phyloP scores from a whole-genome alignment of 2,113 vertebrate genomes.

The Epinephelus lanceolatus region DNA sequence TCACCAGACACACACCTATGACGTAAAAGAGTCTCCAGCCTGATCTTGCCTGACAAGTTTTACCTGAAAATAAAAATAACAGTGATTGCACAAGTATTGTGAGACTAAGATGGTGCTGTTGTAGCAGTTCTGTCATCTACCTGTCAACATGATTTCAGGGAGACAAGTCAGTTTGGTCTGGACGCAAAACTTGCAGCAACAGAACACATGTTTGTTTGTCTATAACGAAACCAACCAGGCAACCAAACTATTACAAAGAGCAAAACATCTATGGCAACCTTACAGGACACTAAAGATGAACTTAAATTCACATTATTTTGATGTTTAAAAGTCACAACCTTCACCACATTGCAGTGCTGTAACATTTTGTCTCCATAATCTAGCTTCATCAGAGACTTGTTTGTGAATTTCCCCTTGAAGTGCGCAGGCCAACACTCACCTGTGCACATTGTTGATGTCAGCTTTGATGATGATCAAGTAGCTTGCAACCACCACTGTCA shows the following conservation, averaged over 20 bases:
- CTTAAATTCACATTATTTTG: background rate
- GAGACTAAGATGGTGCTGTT: background rate
- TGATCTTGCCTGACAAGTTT: constrained; percentile 54
- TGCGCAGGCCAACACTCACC: constrained; percentile 53
- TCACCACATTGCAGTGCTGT: background rate
- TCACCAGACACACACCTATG: background rate
- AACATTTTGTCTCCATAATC: background rate
- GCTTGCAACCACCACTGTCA: constrained; percentile 74
- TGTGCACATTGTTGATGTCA: constrained; percentile 81
- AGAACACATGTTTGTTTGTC: background rate
- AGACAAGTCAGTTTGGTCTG: constrained; percentile 20
- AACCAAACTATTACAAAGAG: background rate
- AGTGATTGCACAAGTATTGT: background rate
- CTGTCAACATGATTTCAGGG: background rate
- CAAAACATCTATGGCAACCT: too few species aligned
- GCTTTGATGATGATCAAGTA: constrained; percentile 80
- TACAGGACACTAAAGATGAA: background rate
- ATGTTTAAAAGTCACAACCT: background rate
- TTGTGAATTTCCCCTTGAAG: background rate
- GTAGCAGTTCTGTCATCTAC: background rate
- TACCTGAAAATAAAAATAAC: constrained; percentile 21
- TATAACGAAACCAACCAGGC: background rate
- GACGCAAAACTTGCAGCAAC: background rate
- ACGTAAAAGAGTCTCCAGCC: background rate
- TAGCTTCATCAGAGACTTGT: background rate